Percentiles rank a stretch among this genome's conserved stretches.
phyloP scores from a whole-genome alignment of 2,888 invertebrate species.

The Vesta saturnalis region DNA sequence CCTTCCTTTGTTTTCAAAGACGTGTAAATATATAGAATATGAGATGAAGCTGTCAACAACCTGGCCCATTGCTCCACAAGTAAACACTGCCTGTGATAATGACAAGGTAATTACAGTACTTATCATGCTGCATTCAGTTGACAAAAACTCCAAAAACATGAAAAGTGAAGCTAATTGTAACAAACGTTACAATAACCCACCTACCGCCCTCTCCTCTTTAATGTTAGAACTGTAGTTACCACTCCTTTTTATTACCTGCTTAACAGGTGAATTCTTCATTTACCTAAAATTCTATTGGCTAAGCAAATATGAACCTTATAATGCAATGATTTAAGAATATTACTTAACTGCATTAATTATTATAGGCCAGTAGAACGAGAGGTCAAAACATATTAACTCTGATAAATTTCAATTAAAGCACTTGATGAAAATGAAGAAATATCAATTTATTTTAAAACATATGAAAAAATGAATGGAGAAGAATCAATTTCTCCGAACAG shows the following conservation, averaged over 20 bases:
- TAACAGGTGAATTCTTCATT: slow-evolving; percentile 10
- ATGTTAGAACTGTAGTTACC: neutral
- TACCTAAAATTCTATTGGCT: slow-evolving; percentile 9
- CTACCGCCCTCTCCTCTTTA: neutral
- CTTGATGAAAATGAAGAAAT: slow-evolving; percentile 20
- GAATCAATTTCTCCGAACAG: slow-evolving; percentile 13
- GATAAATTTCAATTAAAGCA: slow-evolving; percentile 23
- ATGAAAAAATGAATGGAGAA: slow-evolving; percentile 27
- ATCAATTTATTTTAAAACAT: slow-evolving; percentile 12
- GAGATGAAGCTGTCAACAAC: no score
- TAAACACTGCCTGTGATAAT: no score
- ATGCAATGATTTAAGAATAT: slow-evolving; percentile 21
- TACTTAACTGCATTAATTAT: slow-evolving; percentile 19
- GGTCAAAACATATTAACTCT: slow-evolving; percentile 24
- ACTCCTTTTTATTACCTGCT: neutral
- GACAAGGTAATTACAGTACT: no score
- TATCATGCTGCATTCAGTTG: no score
- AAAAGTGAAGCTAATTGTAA: no score
- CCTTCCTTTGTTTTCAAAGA: no score
- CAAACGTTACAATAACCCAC: no score
- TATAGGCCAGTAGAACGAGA: slow-evolving; percentile 17
- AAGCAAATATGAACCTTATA: slow-evolving; percentile 28
- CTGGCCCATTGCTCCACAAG: no score
- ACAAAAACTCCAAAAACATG: no score
- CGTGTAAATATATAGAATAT: no score